Percentiles rank a stretch among this genome's conserved stretches.
Conservation (phyloP, 1,140 invertebrate genomes). For the Caenorhabditis remanei region DNA sequence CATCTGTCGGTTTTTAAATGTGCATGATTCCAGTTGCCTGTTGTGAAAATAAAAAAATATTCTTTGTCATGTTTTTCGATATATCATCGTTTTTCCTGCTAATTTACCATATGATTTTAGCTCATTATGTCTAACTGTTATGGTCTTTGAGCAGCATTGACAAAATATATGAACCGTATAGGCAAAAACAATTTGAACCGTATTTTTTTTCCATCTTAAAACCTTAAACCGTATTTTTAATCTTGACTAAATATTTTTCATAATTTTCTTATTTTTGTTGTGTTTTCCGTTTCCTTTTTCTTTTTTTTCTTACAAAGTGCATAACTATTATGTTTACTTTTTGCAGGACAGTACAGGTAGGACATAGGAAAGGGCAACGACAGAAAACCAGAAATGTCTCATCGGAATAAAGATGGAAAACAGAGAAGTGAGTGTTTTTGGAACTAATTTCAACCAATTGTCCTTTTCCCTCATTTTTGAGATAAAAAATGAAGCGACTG, state of each 20-base stretch:
- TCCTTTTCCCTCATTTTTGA: not conserved
- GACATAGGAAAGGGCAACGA: constrained; percentile 2
- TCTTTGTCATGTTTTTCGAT: not conserved
- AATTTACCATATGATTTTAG: constrained; percentile 1
- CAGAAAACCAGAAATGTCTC: constrained; percentile 23
- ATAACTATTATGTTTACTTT: constrained; percentile 29
- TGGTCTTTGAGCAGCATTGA: not conserved
- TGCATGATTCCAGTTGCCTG: too few relatives aligned
- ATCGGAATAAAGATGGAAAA: constrained; percentile 18
- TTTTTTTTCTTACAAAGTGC: not conserved
- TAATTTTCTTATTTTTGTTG: not conserved
- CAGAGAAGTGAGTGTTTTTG: constrained; percentile 38
- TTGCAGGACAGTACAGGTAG: constrained; percentile 46
- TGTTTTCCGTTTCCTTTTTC: not conserved
- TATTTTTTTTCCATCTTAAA: not conserved
- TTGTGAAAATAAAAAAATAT: too few relatives aligned
- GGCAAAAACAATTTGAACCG: not conserved
- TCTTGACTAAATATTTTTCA: not conserved
- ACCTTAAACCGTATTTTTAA: not conserved
- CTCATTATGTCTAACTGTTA: not conserved
- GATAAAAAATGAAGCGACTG: not conserved
- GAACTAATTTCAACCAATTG: constrained; percentile 40
- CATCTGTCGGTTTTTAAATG: too few relatives aligned
- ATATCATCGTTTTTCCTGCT: constrained; percentile 17
- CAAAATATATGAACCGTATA: not conserved